Percentiles rank a stretch among this genome's conserved stretches.
Evolutionary conservation across 92 coral and sea anemone genomes (phyloP).

Genomic region (Porites divaricata): DNA sequence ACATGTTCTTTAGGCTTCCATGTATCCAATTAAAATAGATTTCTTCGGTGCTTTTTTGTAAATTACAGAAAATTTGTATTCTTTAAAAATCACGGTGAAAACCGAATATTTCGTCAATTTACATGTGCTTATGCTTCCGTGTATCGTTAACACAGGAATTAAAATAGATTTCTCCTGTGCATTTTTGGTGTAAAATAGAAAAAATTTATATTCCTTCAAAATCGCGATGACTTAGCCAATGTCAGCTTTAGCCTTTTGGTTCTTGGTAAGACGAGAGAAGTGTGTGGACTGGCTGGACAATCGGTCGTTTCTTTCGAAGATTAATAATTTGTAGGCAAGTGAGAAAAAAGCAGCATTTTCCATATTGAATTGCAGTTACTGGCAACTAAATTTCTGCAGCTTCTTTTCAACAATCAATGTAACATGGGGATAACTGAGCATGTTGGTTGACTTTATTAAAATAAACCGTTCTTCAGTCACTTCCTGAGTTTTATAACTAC

Average conservation of each 20-base stretch:
- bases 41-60: too few species aligned
- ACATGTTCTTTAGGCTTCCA: background rate
- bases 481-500: constrained; percentile 16
- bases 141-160: too few species aligned
- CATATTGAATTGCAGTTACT: background rate
- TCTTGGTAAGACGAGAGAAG: background rate
- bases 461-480: constrained; percentile 12
- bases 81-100: too few species aligned
- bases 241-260: background rate
- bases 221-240: background rate
- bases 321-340: background rate
- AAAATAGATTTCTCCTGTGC: background rate
- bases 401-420: constrained; percentile 5
- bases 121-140: background rate
- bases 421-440: background rate
- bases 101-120: background rate
- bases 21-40: too few species aligned
- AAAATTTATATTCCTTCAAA: background rate
- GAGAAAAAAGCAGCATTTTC: background rate
- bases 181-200: background rate
- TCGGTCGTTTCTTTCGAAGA: background rate
- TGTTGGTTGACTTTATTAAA: constrained; percentile 5
- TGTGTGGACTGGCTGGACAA: background rate
- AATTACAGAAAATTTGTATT: too few species aligned
- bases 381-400: background rate